Evolutionary conservation across 2,888 invertebrate species (phyloP), one percentile per base, ranked within the genome.

Genomic region (Caprella mutica): DNA sequence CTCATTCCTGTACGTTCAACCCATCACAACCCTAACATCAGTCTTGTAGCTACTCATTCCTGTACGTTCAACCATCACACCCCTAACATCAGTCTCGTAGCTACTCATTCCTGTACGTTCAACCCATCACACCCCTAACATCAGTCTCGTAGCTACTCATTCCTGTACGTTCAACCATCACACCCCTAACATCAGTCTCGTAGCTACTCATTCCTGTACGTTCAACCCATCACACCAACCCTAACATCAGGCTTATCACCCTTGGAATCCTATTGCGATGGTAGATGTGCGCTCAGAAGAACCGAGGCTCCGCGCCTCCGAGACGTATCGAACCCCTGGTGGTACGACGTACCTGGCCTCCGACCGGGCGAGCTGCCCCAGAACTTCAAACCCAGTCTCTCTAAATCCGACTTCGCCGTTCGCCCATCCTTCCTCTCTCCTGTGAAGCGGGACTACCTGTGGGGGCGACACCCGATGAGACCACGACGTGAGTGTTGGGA

Each of bases 381-480:
- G 52, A 56, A 59, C 40, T 48, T 56, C 59, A 23, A 56, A 39
- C 59, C 59, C 59, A 24, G 53, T 59, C 53, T 40, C 50, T 46
- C 55, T 56, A 24, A 59, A 52, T 55, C 56, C 59, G 56, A 59
- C 56, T 35, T 59, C 59, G 26, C 56, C 59, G 33, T 52, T 53
- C 56, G 59, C 53, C 53, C 59, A 53, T 50, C 59, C 59, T 29
- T 52, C 59, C 50, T 56, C 42, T 35, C 56, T 48, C 50, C 59
- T 56, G 56, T 59, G 33, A 53, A 46, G 53, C 17, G 44, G 29
- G 40, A 27, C 2, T 29, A 33, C 29, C 23, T 59, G 19, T 48
- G 48, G 48, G 29, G 21, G 19, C 24, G 48, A 3, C 48, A 48
- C 14, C 48, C 48, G 14, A 29, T 24, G 33, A 29, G 48, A 30